A percentile compares a stretch with the other conserved stretches of the same genome.
These are phyloP conservation scores for Camponotus vicinus DNA, from an alignment of 1,140 invertebrate genomes.

Conservation along the genomic window DNA sequence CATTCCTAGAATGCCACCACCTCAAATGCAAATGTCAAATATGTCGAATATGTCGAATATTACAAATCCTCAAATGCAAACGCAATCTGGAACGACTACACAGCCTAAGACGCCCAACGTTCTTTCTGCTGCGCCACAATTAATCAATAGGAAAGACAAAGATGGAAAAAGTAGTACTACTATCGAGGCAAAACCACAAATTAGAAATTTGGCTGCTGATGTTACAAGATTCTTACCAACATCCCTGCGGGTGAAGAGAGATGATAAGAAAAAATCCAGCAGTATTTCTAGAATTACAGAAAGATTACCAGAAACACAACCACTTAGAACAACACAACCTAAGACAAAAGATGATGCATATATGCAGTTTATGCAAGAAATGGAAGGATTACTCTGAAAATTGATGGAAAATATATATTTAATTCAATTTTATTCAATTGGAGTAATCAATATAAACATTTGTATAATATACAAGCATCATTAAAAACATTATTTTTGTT, in stretches of 20 bases:
- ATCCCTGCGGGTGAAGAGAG: slow-evolving; percentile 95
- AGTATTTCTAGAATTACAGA: slow-evolving; percentile 81
- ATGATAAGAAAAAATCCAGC: slow-evolving; percentile 88
- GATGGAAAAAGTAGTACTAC: slow-evolving; percentile 91
- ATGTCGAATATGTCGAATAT: slow-evolving; percentile 75
- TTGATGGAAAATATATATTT: slow-evolving; percentile 53
- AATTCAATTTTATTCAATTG: slow-evolving; percentile 56
- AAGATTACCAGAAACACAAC: slow-evolving; percentile 83
- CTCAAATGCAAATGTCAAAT: slow-evolving; percentile 84
- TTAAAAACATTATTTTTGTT: background rate
- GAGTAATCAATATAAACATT: slow-evolving; percentile 41
- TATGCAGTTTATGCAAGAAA: slow-evolving; percentile 99
- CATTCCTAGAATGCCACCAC: slow-evolving; percentile 87
- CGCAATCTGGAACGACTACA: slow-evolving; percentile 75
- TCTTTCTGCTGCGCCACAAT: slow-evolving; percentile 93
- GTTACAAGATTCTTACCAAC: slow-evolving; percentile 98
- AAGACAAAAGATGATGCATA: slow-evolving; percentile 98
- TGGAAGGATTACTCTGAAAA: slow-evolving; percentile 94
- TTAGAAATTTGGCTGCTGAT: slow-evolving; percentile 97
- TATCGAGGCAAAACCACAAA: slow-evolving; percentile 98
- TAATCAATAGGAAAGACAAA: slow-evolving; percentile 90
- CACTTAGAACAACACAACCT: slow-evolving; percentile 79
- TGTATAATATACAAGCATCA: slow-evolving; percentile 60
- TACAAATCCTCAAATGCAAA: slow-evolving; percentile 79
- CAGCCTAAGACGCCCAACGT: slow-evolving; percentile 90